phyloP scores from a whole-genome alignment of 2,113 vertebrate species.

The Podocnemis expansa region DNA sequence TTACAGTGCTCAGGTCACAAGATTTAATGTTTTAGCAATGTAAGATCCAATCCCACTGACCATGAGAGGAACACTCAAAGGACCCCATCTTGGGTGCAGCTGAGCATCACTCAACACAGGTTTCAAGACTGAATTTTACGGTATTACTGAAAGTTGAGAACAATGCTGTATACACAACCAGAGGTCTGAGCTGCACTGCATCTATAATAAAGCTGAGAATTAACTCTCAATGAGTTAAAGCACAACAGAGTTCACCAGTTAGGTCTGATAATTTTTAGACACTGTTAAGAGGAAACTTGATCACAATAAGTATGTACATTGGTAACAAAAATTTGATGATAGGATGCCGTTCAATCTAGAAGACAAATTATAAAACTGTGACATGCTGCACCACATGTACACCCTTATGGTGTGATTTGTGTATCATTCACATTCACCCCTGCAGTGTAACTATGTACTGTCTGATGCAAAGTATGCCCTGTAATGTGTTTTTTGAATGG shows the following conservation, averaged over 20 bases:
- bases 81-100: background rate
- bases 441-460: no score
- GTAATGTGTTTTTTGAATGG: no score
- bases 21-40: background rate
- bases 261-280: background rate
- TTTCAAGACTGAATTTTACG: background rate
- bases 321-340: background rate
- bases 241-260: background rate
- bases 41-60: background rate
- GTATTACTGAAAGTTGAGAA: background rate
- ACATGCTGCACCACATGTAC: no score
- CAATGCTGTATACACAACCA: background rate
- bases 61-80: background rate
- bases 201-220: background rate
- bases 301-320: background rate
- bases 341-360: background rate
- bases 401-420: no score
- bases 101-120: background rate
- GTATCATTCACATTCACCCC: no score
- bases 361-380: background rate
- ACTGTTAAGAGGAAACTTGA: background rate
- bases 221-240: background rate
- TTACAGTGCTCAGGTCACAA: background rate
- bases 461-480: no score
- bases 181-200: background rate